Evolutionary conservation across 1,140 invertebrate genomes (phyloP), one percentile per base, ranked within the genome.

Genomic region (Reticulitermes speratus): DNA sequence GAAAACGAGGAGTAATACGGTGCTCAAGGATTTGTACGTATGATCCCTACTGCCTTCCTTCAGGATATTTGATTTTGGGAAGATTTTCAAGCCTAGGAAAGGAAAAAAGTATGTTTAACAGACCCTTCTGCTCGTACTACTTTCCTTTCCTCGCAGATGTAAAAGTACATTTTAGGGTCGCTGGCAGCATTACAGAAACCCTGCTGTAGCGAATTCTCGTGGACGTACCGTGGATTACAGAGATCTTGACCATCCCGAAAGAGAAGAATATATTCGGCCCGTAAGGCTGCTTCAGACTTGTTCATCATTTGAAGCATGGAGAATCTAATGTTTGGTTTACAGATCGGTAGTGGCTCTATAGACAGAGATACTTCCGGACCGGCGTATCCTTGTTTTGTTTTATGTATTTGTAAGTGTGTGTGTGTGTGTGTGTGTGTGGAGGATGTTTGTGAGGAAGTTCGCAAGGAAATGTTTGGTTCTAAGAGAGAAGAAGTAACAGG

Each of bases 11-110:
- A 30, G 65, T 75, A 75, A 75, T 75, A 75, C 65, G 7, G 65
- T 75, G 65, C 65, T 75, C 65, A 75, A 75, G 65, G 65, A 75
- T 75, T 75, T 75, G 65, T 75, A 75, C 8, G 65, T 75, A 75
- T 75, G 65, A 75, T 75, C 65, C 25, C 65, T 75, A 25, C 65
- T 25, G 25, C 65, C 25, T 75, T 75, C 65, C 65, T 75, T 30
- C 65, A 75, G 65, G 65, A 75, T 75, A 75, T 75, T 75, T 75
- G 65, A 75, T 75, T 75, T 75, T 30, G 25, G n/a, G 65, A 75
- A 75, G 65, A 75, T 75, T 75, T 75, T 75, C 65, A 75, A 75
- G 65, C 65, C n/a, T 11, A 75, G 65, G n/a, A 75, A 30, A 75
- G 65, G 25, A 25, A 25, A 14, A 75, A 75, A 75, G 6, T 75